These are phyloP conservation scores for Oenanthe oenanthe DNA, from an alignment of 2,113 vertebrate species.

Conservation along the genomic window DNA sequence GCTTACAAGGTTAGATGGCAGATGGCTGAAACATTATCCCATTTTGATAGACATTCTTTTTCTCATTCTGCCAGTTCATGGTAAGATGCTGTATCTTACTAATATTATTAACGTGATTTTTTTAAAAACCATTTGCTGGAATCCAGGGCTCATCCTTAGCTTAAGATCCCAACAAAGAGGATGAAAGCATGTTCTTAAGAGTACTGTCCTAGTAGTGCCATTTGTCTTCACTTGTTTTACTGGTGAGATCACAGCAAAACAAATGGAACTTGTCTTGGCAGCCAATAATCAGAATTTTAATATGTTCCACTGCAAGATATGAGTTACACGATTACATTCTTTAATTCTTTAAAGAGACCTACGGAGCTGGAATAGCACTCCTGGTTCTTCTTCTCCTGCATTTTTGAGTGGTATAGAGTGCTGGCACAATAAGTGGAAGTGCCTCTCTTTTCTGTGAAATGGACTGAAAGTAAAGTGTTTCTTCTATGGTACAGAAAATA, in stretches of 20 bases:
- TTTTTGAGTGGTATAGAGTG: not conserved
- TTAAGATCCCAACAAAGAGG: not conserved
- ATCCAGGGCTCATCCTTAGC: not conserved
- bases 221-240: not conserved
- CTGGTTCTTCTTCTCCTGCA: not conserved
- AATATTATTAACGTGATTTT: not conserved
- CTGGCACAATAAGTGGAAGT: not conserved
- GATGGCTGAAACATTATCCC: not conserved
- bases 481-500: not conserved
- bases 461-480: not conserved
- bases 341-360: not conserved
- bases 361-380: not conserved
- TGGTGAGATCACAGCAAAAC: not conserved
- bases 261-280: not conserved
- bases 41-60: not conserved
- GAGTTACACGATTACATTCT: not conserved
- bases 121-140: not conserved
- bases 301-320: not conserved
- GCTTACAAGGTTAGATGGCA: not conserved
- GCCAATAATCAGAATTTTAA: not conserved
- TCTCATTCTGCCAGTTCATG: not conserved
- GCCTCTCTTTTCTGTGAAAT: not conserved
- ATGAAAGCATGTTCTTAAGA: not conserved
- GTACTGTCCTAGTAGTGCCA: accelerated
- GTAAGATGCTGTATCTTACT: not conserved